Base-by-base conservation (phyloP, 2,113 vertebrate genomes). In the Circaetus cinerascens region DNA sequence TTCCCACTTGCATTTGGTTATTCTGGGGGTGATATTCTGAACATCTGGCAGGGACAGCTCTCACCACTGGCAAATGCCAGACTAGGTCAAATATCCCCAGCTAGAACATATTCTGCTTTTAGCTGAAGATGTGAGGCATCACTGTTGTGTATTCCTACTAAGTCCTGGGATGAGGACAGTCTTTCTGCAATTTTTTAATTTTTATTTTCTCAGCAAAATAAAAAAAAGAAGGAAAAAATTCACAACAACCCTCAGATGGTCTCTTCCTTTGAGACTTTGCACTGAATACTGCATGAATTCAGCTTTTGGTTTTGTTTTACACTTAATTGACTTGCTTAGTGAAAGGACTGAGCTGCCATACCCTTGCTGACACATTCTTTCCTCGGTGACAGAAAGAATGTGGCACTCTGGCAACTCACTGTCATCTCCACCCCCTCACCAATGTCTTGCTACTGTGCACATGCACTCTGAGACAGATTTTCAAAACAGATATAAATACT, bases 231-330 rank as follows among this genome's bases (percentile, higher is more conserved):
- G 29, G 50, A 67, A 41, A 62, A 41, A 73, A 26, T 67, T 78
- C 53, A 16, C 51, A 80, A 20, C 36, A 82, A 23, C 38, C 9
- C 12, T 71, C 55, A 67, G 29, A 36, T 55, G 22, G 41, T 40
- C 64, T 29, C 56, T 95, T 87, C 34, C 80, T 73, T 36, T 93
- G 59, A 91, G 59, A 15, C 46, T n/a, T 25, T 86, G 80, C 43
- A 14, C 60, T 72, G 51, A 74, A 43, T 51, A 7, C 76, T 67
- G 32, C 41, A 59, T 30, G 43, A 69, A 36, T 84, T 50, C 73
- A 89, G 29, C 34, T 81, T 91, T 91, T 95, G 86, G 91, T 84
- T 95, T 96, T 93, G 60, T 84, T 96, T 96, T 96, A 89, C 94
- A 51, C 25, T 64, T 89, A 91, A 94, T 38, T 50, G 83, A 5